Evolutionary conservation across 2,888 invertebrate genomes (phyloP), one percentile per base, ranked within the genome.

Genomic region (Archips crataeganus): DNA sequence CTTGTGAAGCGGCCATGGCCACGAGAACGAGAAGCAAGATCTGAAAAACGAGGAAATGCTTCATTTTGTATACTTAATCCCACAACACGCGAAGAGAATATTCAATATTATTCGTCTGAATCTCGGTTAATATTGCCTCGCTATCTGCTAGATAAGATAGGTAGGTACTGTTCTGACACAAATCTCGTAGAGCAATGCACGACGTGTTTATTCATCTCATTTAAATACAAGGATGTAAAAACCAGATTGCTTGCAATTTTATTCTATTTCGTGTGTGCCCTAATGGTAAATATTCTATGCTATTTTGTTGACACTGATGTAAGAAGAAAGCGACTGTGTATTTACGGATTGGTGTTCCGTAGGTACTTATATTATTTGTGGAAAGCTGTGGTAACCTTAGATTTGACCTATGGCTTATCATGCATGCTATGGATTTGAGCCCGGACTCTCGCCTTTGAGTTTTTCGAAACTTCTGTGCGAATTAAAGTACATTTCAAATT

Each of bases 1-100:
- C 79, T 71, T 83, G 82, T 10, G 81, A 80, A 13, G 76, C 79
- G 36, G 81, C 84, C 82, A 87, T 83, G 66, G 84, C 87, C 67
- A 86, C 75, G 6, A 87, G 60, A 42, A 80, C 84, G 61, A 87
- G 68, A 9, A 84, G 75, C 70, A 88, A 71, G 15, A 87, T 76
- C 88, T 88, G 88, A 10, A 84, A 84, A 45, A 79, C 63, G 34
- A 75, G 67, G 76, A 78, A 77, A 63, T 67, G 76, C 68, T 79
- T 80, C 80, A 82, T 75, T 61, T 54, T 74, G n/a, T n/a, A 65
- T 39, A 36, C 5, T 5, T 39, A 9, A 54, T 47, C n/a, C 13
- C 9, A 32, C 6, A 15, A 11, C n/a, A 45, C 57, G 32, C 23
- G 23, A n/a, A 67, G 9, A 45, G 49, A 15, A n/a, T 39, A 66